Percentiles rank a stretch among this genome's conserved stretches.
These are phyloP conservation scores for Emydura subglobosa DNA, from an alignment of 2,113 vertebrate genomes.

Conservation along the genomic window DNA sequence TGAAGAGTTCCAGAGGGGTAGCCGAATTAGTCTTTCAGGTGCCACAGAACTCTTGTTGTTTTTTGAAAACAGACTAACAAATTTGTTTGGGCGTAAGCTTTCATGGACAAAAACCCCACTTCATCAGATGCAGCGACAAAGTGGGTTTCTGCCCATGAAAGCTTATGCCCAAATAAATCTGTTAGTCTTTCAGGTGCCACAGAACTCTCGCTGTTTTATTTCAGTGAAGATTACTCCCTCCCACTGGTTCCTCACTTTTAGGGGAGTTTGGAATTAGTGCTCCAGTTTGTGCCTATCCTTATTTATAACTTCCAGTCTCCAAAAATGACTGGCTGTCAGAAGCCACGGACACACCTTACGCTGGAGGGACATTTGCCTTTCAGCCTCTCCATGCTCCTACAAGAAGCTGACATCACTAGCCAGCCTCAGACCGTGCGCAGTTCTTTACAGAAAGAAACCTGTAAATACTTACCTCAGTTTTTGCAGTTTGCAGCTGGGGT, in stretches of 20 bases:
- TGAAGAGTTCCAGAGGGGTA: too few relatives aligned
- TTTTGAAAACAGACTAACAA: too few relatives aligned
- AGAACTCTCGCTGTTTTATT: too few relatives aligned
- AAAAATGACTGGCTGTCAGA: neutral
- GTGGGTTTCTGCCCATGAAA: too few relatives aligned
- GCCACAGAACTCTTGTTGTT: too few relatives aligned
- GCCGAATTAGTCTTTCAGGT: too few relatives aligned
- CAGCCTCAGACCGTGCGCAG: neutral
- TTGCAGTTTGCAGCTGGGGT: neutral
- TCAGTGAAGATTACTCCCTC: too few relatives aligned
- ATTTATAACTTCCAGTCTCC: neutral
- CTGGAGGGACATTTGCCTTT: neutral
- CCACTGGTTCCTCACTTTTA: neutral
- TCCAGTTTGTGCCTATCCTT: neutral
- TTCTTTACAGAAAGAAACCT: neutral
- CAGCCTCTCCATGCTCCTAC: neutral
- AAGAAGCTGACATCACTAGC: neutral
- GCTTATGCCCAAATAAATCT: too few relatives aligned
- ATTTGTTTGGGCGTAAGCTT: too few relatives aligned
- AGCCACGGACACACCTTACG: neutral
- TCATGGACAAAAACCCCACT: too few relatives aligned
- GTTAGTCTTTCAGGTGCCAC: too few relatives aligned
- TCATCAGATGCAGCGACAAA: too few relatives aligned
- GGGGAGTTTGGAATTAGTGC: neutral
- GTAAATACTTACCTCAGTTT: neutral